Evolutionary conservation across 1,140 invertebrate species (phyloP), one percentile per base, ranked within the genome.

Genomic region (Acromyrmex heyeri): DNA sequence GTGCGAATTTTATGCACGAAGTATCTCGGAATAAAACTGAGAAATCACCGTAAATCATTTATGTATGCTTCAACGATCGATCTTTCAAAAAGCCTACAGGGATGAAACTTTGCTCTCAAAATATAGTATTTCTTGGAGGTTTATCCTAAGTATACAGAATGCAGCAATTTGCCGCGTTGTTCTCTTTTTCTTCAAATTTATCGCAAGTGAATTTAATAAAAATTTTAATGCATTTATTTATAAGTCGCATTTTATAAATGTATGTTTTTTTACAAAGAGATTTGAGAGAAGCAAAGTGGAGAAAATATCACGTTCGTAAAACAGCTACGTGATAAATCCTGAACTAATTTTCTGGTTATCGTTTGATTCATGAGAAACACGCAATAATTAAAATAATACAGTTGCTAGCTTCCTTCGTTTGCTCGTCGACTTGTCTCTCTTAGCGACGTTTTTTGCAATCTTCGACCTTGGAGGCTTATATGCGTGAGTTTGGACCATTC

Each of bases 51-150:
- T 21, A 6, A 5, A 48, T 83, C 55, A 61, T 34, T 83, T 75
- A 75, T 83, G 65, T 61, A 83, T 83, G 69, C 69, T 12, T 75
- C 48, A 61, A 8, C 38, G n/a, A 61, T 48, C 79, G 69, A 83
- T 83, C 55, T 57, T 73, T 83, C 27, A 50, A 50, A 50, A 50
- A 73, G 69, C 27, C 55, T 83, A 50, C 27, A 61, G 69, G 69
- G 55, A 83, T 83, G 30, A 83, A 83, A 18, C 27, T 24, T 83
- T 38, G 38, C n/a, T 21, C 79, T 73, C 12, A n/a, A 83, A 83
- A 83, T 50, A 61, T 53, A 61, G 4, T 48, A 83, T 59, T 34
- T 83, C 27, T 75, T 27, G 18, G 18, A 61, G 24, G 27, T 57
- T 18, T 62, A n/a, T 44, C 38, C 38, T 44, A 61, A 7, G 3